These are phyloP conservation scores for Drosophila trapezifrons DNA, from an alignment of 1,140 invertebrate species.

Conservation along the genomic window DNA sequence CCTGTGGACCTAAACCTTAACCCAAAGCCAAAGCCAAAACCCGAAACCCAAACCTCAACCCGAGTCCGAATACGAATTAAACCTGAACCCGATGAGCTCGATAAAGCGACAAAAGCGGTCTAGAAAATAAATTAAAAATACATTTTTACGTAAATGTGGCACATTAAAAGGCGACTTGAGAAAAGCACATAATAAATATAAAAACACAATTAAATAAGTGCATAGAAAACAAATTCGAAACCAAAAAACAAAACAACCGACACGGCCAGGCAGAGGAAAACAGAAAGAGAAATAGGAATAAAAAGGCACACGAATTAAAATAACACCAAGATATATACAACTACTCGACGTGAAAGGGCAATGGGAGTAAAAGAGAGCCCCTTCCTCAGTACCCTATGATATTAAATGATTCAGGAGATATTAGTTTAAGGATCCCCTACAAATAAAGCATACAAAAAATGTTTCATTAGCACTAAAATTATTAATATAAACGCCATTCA, in stretches of 20 bases:
- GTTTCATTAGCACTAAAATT: too few species aligned
- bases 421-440: too few species aligned
- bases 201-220: slow-evolving; percentile 79
- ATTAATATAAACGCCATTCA: too few species aligned
- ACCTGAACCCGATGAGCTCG: slow-evolving; percentile 66
- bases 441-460: too few species aligned
- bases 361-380: slow-evolving; percentile 11
- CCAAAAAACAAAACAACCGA: slow-evolving; percentile 25
- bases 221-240: slow-evolving; percentile 64
- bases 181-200: slow-evolving; percentile 78
- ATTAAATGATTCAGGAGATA: not conserved
- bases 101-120: slow-evolving; percentile 69
- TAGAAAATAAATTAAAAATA: slow-evolving; percentile 80
- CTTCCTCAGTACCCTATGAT: slow-evolving; percentile 3
- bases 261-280: slow-evolving; percentile 6
- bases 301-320: slow-evolving; percentile 62
- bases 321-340: slow-evolving; percentile 60
- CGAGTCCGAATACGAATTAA: slow-evolving; percentile 39
- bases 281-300: slow-evolving; percentile 39
- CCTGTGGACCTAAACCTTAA: slow-evolving; percentile 28
- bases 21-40: slow-evolving; percentile 5
- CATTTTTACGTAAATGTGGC: slow-evolving; percentile 80
- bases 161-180: slow-evolving; percentile 68
- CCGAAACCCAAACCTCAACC: slow-evolving; percentile 5
- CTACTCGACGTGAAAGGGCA: slow-evolving; percentile 59